A percentile compares a stretch with the other conserved stretches of the same genome.
phyloP scores from a whole-genome alignment of 2,888 invertebrate genomes.

The Blastobasis adustella region DNA sequence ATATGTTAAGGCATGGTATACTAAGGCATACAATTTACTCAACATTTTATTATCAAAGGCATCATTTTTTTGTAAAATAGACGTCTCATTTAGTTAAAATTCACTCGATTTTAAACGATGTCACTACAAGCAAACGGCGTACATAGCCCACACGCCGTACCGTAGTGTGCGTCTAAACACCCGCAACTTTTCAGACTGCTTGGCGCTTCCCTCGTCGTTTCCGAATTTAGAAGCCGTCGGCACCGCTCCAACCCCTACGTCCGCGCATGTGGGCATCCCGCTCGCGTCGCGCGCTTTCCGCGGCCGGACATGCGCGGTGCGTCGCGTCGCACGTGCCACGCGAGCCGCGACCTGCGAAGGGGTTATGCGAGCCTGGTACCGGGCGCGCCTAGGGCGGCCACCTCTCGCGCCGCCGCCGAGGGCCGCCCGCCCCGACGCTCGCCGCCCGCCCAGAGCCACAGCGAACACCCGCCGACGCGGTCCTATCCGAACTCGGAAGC shows the following conservation, averaged over 20 bases:
- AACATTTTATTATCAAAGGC: no score
- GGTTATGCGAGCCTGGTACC: conserved; percentile 58
- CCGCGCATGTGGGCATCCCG: conserved; percentile 37
- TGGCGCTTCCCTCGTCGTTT: conserved; percentile 66
- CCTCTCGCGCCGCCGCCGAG: conserved; percentile 65
- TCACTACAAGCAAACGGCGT: background rate
- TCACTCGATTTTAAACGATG: background rate
- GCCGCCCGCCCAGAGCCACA: conserved; percentile 63
- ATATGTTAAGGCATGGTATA: no score
- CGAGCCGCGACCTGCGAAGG: conserved; percentile 37
- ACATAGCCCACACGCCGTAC: conserved; percentile 5
- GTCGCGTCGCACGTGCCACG: conserved; percentile 54
- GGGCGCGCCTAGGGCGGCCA: conserved; percentile 73
- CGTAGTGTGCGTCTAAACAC: conserved; percentile 23
- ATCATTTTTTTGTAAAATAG: no score
- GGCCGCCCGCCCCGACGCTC: conserved; percentile 45
- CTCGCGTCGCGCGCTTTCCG: conserved; percentile 48
- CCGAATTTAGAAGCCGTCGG: conserved; percentile 30
- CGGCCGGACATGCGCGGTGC: conserved; percentile 57
- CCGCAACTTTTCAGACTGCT: conserved; percentile 66
- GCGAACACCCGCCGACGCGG: conserved; percentile 58
- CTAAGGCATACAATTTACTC: no score
- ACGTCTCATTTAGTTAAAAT: no score
- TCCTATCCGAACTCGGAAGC: conserved; percentile 44
- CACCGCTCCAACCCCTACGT: conserved; percentile 33